Percentiles rank a stretch among this genome's conserved stretches.
phyloP scores from a whole-genome alignment of 2,797 vertebrate genomes.

The Capromys pilorides region DNA sequence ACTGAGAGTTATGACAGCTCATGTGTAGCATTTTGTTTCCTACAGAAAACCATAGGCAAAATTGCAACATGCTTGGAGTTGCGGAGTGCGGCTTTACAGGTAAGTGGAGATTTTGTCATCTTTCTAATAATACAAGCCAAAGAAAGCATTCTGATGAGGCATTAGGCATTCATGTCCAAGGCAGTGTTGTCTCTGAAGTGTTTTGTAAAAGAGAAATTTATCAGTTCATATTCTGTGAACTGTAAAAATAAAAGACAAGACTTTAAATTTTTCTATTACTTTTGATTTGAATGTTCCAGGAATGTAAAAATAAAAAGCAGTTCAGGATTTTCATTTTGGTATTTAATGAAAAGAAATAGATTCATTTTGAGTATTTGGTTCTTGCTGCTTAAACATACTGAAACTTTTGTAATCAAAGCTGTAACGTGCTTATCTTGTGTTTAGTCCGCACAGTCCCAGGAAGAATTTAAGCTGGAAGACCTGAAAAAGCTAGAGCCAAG shows the following conservation, averaged over 20 bases:
- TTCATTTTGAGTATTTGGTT: slow-evolving; percentile 51
- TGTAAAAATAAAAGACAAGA: slow-evolving; percentile 35
- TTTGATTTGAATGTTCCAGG: slow-evolving; percentile 22
- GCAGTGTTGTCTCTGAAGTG: background rate
- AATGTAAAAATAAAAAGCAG: background rate
- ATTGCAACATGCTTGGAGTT: slow-evolving; percentile 98
- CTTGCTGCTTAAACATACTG: slow-evolving; percentile 1
- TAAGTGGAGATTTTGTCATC: slow-evolving; percentile 75
- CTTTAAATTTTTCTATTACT: slow-evolving; percentile 42
- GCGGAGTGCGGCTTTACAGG: slow-evolving; percentile 96
- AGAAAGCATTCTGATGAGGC: background rate
- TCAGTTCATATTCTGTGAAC: slow-evolving; percentile 32
- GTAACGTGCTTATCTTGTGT: slow-evolving; percentile 69
- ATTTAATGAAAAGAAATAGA: slow-evolving; percentile 31
- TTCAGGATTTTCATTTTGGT: slow-evolving; percentile 65
- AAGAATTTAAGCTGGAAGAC: slow-evolving; percentile 97
- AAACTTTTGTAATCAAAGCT: slow-evolving; percentile 62
- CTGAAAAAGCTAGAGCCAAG: slow-evolving; percentile 97
- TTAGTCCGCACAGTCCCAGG: slow-evolving; percentile 94
- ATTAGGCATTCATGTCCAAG: background rate
- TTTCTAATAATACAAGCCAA: background rate
- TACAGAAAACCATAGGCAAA: slow-evolving; percentile 96
- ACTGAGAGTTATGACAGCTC: background rate
- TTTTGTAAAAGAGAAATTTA: slow-evolving; percentile 27
- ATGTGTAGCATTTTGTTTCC: slow-evolving; percentile 54